Percentiles rank a stretch among this genome's conserved stretches.
Conservation (phyloP, 1,140 invertebrate genomes). For the Dendrolimus punctatus region DNA sequence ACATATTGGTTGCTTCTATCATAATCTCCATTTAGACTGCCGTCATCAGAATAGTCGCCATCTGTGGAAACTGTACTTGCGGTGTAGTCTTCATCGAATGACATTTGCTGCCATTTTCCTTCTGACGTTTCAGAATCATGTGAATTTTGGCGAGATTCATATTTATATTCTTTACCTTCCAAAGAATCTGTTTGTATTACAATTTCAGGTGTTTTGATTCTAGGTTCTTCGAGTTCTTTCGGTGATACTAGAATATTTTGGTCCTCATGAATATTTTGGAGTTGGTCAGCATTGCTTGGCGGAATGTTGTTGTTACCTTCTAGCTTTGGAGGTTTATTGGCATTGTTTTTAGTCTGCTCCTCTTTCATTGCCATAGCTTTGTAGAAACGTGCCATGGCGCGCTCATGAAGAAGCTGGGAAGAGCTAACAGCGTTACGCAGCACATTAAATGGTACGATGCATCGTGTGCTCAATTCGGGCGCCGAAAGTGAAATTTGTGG, state of each 20-base stretch:
- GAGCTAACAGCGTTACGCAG: conserved; percentile 84
- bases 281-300: conserved; percentile 24
- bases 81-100: conserved; percentile 74
- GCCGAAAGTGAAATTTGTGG: conserved; percentile 86
- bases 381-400: conserved; percentile 84
- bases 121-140: conserved; percentile 36
- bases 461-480: conserved; percentile 77
- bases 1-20: conserved; percentile 68
- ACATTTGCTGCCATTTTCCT: conserved; percentile 51
- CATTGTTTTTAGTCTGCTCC: conserved; percentile 67
- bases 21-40: conserved; percentile 72
- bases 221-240: conserved; percentile 10
- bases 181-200: conserved; percentile 45
- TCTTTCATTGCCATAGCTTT: conserved; percentile 82
- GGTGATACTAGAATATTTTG: conserved; percentile 3
- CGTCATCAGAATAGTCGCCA: conserved; percentile 65
- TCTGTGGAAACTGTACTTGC: conserved; percentile 73
- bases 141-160: conserved; percentile 21
- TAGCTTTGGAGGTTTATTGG: conserved; percentile 11
- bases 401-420: conserved; percentile 84
- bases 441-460: conserved; percentile 66
- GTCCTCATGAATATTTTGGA: conserved; percentile 12
- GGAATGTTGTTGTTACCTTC: conserved; percentile 45
- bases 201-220: conserved; percentile 29
- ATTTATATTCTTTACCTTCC: conserved; percentile 33